Base-by-base conservation (phyloP, 2,888 invertebrate genomes). In the Dynastes tityus region DNA sequence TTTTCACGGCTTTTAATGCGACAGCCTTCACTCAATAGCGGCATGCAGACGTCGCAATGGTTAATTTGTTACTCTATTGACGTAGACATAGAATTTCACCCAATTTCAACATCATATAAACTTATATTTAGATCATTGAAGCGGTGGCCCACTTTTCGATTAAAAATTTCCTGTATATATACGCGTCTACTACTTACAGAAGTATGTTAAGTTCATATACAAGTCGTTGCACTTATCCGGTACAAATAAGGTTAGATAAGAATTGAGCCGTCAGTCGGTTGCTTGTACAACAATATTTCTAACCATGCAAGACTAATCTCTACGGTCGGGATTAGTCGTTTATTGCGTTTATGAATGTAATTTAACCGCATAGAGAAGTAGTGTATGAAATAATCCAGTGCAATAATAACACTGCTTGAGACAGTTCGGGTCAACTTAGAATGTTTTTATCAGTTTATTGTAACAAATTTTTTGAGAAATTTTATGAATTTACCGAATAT, bases 91-190 rank as follows among this genome's bases (percentile, higher is more conserved):
- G 29, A 67, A 67, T 45, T 67, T 45, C 68, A 68, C 51, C 49
- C 16, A 68, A 68, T 68, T 68, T 68, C 68, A 51, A 51, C 68
- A 68, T 53, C 68, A 27, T 27, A n/a, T 32, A 32, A 32, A 6
- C 29, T 49, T 68, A 68, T 68, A 68, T 68, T 68, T 68, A 68
- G 68, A 68, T 51, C 29, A 29, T 22, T 51, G 29, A 68, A 68
- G 68, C 68, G 68, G 68, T 68, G 68, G 68, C 68, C 68, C 29
- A 68, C 51, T 68, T 68, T 68, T 51, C 51, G 29, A 68, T 49
- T 68, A 68, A 68, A 68, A 68, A 68, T 68, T 51, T 68, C 51
- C 29, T 51, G 51, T 68, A 27, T 68, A 29, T 51, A 68, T 67
- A 67, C 45, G 40, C 45, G 45, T 55, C 22, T 55, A 22, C 55